Percentiles rank a stretch among this genome's conserved stretches.
These are phyloP conservation scores for Poeciliopsis occidentalis DNA, from an alignment of 2,113 vertebrate genomes.

Conservation along the genomic window DNA sequence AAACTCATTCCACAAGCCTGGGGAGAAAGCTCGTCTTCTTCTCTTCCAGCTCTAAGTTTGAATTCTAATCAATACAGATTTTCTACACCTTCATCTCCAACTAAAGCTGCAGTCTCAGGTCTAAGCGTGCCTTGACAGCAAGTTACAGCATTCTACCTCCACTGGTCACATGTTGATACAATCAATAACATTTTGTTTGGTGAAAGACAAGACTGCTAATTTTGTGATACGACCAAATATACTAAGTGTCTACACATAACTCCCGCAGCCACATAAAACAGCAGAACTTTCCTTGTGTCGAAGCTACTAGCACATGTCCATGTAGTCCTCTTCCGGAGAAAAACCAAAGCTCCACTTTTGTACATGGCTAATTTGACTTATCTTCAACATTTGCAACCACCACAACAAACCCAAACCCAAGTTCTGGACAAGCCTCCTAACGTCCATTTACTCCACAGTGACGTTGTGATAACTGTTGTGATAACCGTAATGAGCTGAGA, in stretches of 20 bases:
- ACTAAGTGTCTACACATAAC: slow-evolving; percentile 2
- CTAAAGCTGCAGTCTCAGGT: background rate
- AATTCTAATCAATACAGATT: slow-evolving; percentile 28
- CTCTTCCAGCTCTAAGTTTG: slow-evolving; percentile 2
- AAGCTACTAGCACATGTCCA: slow-evolving; percentile 8
- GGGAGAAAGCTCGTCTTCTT: slow-evolving; percentile 8
- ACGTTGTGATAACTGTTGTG: slow-evolving; percentile 21
- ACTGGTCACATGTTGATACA: slow-evolving; percentile 45
- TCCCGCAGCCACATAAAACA: slow-evolving; percentile 12
- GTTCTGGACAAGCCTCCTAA: slow-evolving; percentile 2
- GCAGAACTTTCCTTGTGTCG: background rate
- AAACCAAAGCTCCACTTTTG: slow-evolving; percentile 15
- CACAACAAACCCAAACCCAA: slow-evolving; percentile 20
- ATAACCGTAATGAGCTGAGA: slow-evolving; percentile 47
- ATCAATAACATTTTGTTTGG: slow-evolving; percentile 29
- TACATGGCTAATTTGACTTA: background rate
- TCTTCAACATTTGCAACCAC: slow-evolving; percentile 14
- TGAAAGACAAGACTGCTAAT: background rate
- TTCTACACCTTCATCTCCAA: slow-evolving; percentile 6
- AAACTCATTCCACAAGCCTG: slow-evolving; percentile 41
- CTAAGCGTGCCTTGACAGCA: slow-evolving; percentile 6
- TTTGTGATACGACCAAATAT: background rate
- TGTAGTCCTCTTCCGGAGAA: slow-evolving; percentile 10
- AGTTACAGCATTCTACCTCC: background rate
- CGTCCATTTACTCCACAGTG: slow-evolving; percentile 13